phyloP scores from a whole-genome alignment of 2,888 invertebrate species.

The Calliopum simillimum region DNA sequence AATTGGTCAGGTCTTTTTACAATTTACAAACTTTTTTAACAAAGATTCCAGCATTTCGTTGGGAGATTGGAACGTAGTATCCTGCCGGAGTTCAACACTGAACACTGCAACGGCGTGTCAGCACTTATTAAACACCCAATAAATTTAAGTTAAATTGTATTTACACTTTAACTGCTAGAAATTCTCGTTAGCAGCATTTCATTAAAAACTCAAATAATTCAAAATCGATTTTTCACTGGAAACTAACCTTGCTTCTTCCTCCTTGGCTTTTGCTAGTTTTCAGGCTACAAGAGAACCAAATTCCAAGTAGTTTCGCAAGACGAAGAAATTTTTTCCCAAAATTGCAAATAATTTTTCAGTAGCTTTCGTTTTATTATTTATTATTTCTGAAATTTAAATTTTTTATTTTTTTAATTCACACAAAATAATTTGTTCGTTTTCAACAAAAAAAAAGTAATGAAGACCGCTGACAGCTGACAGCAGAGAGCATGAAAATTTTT shows the following conservation, averaged over 20 bases:
- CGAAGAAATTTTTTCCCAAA: background rate
- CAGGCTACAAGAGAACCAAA: no score
- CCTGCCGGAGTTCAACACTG: no score
- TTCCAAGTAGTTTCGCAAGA: no score
- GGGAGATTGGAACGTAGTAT: no score
- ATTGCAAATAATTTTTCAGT: background rate
- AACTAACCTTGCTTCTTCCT: slow-evolving; percentile 17
- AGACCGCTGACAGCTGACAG: slow-evolving; percentile 14
- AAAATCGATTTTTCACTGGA: slow-evolving; percentile 24
- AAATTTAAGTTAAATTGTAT: no score
- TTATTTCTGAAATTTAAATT: background rate
- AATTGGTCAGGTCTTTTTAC: no score
- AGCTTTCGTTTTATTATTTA: slow-evolving; percentile 1
- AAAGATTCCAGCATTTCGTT: no score
- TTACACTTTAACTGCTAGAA: no score
- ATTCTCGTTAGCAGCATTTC: no score
- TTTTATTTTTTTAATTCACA: slow-evolving; percentile 21
- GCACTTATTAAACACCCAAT: no score
- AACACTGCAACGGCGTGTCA: no score
- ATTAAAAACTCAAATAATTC: background rate
- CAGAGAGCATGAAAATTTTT: background rate
- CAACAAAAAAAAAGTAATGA: slow-evolving; percentile 17
- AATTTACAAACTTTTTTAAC: no score
- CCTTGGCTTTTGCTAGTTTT: background rate
- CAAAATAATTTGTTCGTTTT: slow-evolving; percentile 31